Conservation (phyloP, 2,797 vertebrate genomes). For the Pygocentrus nattereri region DNA sequence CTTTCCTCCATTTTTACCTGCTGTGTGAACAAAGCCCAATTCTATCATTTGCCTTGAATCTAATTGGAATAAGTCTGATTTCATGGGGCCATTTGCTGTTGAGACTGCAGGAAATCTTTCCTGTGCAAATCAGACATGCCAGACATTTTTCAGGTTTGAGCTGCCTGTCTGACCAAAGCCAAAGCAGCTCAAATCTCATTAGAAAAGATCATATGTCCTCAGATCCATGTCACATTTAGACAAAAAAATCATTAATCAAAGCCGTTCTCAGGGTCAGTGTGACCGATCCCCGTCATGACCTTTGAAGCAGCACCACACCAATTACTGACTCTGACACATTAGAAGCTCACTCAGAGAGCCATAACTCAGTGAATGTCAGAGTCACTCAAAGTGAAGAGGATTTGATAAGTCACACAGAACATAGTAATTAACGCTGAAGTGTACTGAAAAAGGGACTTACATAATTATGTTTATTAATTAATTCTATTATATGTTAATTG, state of each 20-base stretch:
- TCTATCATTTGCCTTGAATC: no score
- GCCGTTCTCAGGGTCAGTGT: background rate
- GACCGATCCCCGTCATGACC: constrained; percentile 15
- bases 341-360: constrained; percentile 34
- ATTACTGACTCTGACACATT: constrained; percentile 29
- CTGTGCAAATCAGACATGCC: background rate
- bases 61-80: no score
- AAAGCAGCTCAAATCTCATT: background rate
- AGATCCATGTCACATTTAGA: background rate
- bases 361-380: constrained; percentile 31
- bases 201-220: background rate
- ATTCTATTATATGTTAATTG: constrained; percentile 51
- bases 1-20: no score
- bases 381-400: constrained; percentile 41
- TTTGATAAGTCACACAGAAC: constrained; percentile 48
- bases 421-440: constrained; percentile 48
- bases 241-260: constrained; percentile 21
- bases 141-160: background rate
- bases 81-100: background rate
- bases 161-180: background rate
- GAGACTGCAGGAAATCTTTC: background rate
- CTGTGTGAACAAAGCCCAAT: no score
- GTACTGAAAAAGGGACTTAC: constrained; percentile 27
- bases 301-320: constrained; percentile 25
- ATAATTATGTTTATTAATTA: constrained; percentile 39